These are phyloP conservation scores for Calephelis virginiensis DNA, from an alignment of 1,140 invertebrate genomes.

Conservation along the genomic window DNA sequence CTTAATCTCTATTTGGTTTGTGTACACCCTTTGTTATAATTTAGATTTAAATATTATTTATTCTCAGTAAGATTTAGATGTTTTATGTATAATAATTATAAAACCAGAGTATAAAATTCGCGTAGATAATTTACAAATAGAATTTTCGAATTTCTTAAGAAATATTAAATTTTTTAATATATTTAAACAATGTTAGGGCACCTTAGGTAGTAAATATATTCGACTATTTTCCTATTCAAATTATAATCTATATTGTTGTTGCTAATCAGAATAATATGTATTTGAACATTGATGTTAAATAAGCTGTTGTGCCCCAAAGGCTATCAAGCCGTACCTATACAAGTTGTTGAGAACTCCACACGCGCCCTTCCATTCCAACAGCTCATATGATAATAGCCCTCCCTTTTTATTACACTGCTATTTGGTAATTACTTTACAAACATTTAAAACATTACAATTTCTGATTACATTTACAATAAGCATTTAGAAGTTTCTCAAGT, in stretches of 20 bases:
- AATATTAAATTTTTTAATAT: slow-evolving; percentile 13
- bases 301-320: not conserved
- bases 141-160: not conserved
- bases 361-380: not conserved
- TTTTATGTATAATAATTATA: slow-evolving; percentile 5
- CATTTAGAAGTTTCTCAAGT: no score
- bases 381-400: no score
- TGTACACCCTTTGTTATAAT: slow-evolving; percentile 12
- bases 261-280: slow-evolving; percentile 20
- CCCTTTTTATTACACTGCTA: no score
- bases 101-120: not conserved
- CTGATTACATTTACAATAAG: no score
- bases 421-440: no score
- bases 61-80: slow-evolving; percentile 10
- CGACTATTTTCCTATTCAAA: slow-evolving; percentile 10
- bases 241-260: slow-evolving; percentile 23
- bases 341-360: not conserved
- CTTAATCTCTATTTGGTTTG: not conserved
- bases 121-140: slow-evolving; percentile 8
- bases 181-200: slow-evolving; percentile 4
- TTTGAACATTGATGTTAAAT: slow-evolving; percentile 1
- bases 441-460: no score
- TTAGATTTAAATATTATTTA: slow-evolving; percentile 8
- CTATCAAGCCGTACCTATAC: not conserved
- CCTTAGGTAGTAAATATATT: slow-evolving; percentile 5